Percentiles rank a stretch among this genome's conserved stretches.
phyloP scores from a whole-genome alignment of 2,888 invertebrate genomes.

The Thalpophila matura region DNA sequence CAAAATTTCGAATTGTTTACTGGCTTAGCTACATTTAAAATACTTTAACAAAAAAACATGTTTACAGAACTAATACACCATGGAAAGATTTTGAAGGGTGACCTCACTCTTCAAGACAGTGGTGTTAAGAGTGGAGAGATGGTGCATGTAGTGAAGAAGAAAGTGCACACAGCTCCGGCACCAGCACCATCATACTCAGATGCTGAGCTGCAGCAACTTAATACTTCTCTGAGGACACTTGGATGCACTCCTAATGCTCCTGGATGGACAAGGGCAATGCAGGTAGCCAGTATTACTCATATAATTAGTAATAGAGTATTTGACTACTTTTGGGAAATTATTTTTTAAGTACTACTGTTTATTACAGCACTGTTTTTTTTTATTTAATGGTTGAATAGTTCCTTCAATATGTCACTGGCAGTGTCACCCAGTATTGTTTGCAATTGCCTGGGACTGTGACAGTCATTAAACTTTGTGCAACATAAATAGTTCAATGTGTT shows the following conservation, averaged over 20 bases:
- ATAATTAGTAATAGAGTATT: neutral
- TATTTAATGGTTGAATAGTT: no score
- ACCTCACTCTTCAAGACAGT: constrained; percentile 90
- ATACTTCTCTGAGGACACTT: constrained; percentile 92
- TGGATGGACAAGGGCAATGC: constrained; percentile 92
- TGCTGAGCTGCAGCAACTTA: constrained; percentile 91
- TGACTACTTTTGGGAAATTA: no score
- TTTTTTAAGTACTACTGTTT: no score
- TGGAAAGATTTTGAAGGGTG: constrained; percentile 93
- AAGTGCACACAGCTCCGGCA: constrained; percentile 73
- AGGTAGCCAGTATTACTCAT: constrained; percentile 79
- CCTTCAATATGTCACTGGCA: no score
- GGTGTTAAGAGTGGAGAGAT: constrained; percentile 91
- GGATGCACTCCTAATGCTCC: constrained; percentile 90
- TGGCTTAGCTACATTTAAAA: neutral
- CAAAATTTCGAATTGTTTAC: neutral
- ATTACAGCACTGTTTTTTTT: no score
- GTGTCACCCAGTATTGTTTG: no score
- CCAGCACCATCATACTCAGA: constrained; percentile 89
- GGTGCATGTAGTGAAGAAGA: constrained; percentile 90
- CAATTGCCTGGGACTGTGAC: no score
- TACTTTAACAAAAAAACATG: neutral
- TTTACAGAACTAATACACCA: constrained; percentile 89
- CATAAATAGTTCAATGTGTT: no score
- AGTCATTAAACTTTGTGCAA: no score